These are phyloP conservation scores for Plestiodon gilberti DNA, from an alignment of 2,113 vertebrate genomes.

Conservation along the genomic window DNA sequence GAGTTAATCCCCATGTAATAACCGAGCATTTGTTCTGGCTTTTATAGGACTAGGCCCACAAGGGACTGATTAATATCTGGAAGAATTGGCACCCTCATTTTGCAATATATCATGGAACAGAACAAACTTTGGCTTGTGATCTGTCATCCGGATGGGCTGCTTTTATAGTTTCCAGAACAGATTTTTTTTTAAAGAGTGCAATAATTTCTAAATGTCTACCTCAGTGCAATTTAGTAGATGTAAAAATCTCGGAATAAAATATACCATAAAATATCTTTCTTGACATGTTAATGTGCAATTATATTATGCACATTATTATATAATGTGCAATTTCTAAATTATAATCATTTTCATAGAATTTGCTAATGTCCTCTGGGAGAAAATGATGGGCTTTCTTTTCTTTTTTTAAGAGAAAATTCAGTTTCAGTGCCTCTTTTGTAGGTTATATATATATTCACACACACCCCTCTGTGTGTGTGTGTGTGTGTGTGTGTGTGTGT, in stretches of 20 bases:
- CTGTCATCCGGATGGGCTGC: conserved; percentile 30
- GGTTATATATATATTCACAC: not conserved
- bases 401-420: not conserved
- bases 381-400: not conserved
- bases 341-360: conserved; percentile 20
- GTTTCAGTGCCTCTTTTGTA: not conserved
- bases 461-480: too few relatives aligned
- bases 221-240: conserved; percentile 31
- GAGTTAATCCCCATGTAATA: too few relatives aligned
- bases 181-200: conserved; percentile 39
- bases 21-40: too few relatives aligned
- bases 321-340: conserved; percentile 15
- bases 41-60: too few relatives aligned
- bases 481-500: too few relatives aligned
- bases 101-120: conserved; percentile 39
- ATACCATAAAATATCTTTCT: conserved; percentile 40
- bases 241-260: conserved; percentile 40
- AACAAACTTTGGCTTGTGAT: conserved; percentile 25
- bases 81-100: too few relatives aligned
- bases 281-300: conserved; percentile 37
- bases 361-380: conserved; percentile 12
- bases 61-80: too few relatives aligned
- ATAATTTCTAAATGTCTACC: conserved; percentile 47
- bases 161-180: conserved; percentile 48
- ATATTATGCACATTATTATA: too few relatives aligned